Evolutionary conservation across 1,140 invertebrate genomes (phyloP).

Genomic region (Macrostomum lignano): DNA sequence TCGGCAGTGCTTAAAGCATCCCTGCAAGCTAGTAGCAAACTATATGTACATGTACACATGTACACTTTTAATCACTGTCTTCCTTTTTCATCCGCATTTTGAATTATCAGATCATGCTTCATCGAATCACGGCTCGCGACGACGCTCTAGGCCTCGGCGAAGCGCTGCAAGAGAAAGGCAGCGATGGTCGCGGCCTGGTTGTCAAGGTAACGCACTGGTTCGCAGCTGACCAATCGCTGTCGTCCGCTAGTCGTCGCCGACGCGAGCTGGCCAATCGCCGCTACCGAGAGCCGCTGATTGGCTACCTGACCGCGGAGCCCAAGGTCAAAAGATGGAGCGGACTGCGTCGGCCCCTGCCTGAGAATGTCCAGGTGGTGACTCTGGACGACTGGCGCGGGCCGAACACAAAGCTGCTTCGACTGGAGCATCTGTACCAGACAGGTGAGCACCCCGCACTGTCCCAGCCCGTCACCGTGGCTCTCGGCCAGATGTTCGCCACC

Average conservation of each 20-base stretch:
- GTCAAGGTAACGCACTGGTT: conserved; percentile 38
- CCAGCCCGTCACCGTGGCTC: conserved; percentile 31
- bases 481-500: conserved; percentile 33
- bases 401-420: conserved; percentile 36
- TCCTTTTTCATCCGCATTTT: too few species aligned
- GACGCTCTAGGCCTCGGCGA: conserved; percentile 73
- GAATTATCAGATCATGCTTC: too few species aligned
- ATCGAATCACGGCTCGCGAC: conserved; percentile 52
- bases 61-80: too few species aligned
- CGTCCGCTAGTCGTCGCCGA: too few species aligned
- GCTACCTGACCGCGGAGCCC: not conserved
- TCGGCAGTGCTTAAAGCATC: too few species aligned
- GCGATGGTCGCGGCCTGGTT: conserved; percentile 41
- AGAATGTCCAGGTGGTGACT: conserved; percentile 54
- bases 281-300: too few species aligned
- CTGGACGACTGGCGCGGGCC: conserved; percentile 47
- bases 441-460: too few species aligned
- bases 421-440: conserved; percentile 69
- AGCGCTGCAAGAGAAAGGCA: conserved; percentile 52
- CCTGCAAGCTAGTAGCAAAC: too few species aligned
- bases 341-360: conserved; percentile 33
- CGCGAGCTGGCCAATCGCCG: too few species aligned
- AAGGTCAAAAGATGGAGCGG: conserved; percentile 9
- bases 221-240: conserved; percentile 1
- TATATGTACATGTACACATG: too few species aligned